Conservation (phyloP, 2,888 invertebrate genomes). For the Linyphia triangularis region DNA sequence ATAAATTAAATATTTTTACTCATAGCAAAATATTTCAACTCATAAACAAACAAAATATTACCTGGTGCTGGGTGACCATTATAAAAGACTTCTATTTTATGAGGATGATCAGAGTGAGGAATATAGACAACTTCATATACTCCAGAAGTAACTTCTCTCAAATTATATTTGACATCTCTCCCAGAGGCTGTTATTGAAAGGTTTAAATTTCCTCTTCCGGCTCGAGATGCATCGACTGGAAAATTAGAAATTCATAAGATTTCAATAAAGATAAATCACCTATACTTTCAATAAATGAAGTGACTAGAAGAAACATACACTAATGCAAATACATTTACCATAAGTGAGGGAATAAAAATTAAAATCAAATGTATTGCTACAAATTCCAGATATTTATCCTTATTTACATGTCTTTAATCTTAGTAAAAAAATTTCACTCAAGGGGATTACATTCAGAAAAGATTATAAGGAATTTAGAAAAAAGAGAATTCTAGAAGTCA, state of each 20-base stretch:
- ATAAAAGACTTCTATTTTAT: constrained; percentile 90
- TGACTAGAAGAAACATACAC: not conserved
- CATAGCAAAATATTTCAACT: too few relatives aligned
- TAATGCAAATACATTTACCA: not conserved
- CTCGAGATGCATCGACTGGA: constrained; percentile 87
- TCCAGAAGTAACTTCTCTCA: constrained; percentile 86
- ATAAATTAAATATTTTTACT: not conserved
- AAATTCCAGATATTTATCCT: too few relatives aligned
- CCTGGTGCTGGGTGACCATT: constrained; percentile 87
- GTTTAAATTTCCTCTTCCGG: constrained; percentile 90
- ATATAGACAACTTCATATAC: constrained; percentile 92
- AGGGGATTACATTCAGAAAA: too few relatives aligned
- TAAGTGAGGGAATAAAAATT: too few relatives aligned
- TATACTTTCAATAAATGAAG: not conserved
- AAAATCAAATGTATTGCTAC: too few relatives aligned
- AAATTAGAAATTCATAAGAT: not conserved
- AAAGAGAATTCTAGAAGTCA: too few relatives aligned
- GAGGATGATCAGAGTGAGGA: constrained; percentile 91
- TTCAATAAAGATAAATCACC: too few relatives aligned
- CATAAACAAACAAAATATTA: too few relatives aligned
- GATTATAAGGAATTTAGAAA: too few relatives aligned
- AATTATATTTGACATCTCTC: constrained; percentile 89
- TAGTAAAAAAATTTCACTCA: too few relatives aligned
- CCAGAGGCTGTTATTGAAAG: constrained; percentile 90
- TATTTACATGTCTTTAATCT: too few relatives aligned